Percentiles rank a stretch among this genome's conserved stretches.
These are phyloP conservation scores for Ochlodes sylvanus DNA, from an alignment of 2,888 invertebrate species.

Conservation along the genomic window DNA sequence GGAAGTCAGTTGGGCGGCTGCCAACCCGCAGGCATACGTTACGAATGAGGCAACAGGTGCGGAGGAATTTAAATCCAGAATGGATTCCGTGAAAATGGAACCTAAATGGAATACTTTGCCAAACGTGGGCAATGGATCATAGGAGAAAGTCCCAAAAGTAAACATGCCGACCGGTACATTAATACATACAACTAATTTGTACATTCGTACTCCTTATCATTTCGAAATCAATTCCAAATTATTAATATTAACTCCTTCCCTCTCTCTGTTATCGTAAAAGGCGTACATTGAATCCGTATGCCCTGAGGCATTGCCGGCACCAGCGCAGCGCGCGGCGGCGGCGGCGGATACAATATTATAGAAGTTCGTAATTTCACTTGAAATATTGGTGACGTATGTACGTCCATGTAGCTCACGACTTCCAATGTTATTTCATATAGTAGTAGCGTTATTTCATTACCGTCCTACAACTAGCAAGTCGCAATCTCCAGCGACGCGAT, in stretches of 20 bases:
- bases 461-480: neutral
- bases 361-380: neutral
- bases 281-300: conserved; percentile 11
- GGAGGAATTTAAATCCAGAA: conserved; percentile 17
- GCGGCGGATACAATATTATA: neutral
- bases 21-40: conserved; percentile 4
- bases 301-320: conserved; percentile 10
- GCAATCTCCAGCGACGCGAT: conserved; percentile 23
- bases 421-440: no score
- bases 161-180: no score
- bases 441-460: conserved; percentile 4
- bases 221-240: neutral
- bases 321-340: neutral
- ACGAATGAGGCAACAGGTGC: conserved; percentile 27
- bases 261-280: conserved; percentile 17
- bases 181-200: neutral
- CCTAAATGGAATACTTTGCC: conserved; percentile 19
- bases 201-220: neutral
- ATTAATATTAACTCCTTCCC: neutral
- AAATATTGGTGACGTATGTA: conserved; percentile 6
- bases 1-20: conserved; percentile 17
- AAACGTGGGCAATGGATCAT: conserved; percentile 16
- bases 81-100: conserved; percentile 25
- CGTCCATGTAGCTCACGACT: neutral
- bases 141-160: neutral